These are phyloP conservation scores for Ganaspis sp. DNA, from an alignment of 1,140 invertebrate genomes.

Conservation along the genomic window DNA sequence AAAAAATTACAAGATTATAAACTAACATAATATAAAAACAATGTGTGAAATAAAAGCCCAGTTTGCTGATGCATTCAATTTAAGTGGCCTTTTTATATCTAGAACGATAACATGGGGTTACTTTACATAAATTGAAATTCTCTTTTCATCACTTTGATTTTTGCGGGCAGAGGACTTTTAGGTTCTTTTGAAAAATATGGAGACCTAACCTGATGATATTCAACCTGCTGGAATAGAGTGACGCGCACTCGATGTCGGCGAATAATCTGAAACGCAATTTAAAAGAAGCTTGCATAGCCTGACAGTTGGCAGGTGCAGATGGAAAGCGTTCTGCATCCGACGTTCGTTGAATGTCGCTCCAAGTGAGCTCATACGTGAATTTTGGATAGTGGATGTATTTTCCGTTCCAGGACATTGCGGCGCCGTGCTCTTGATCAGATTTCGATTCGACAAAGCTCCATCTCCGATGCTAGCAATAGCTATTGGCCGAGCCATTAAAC, in stretches of 20 bases:
- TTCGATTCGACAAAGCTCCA: conserved; percentile 41
- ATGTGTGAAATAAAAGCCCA: too few species aligned
- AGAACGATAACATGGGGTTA: too few species aligned
- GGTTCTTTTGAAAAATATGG: background rate
- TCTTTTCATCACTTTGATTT: background rate
- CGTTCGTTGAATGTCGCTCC: conserved; percentile 11
- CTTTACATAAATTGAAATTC: too few species aligned
- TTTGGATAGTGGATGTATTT: conserved; percentile 19
- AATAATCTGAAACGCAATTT: conserved; percentile 29
- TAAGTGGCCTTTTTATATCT: too few species aligned
- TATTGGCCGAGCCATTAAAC: conserved; percentile 56
- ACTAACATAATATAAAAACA: too few species aligned
- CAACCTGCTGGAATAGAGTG: background rate
- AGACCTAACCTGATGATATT: background rate
- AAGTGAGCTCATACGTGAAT: conserved; percentile 34
- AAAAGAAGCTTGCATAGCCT: background rate
- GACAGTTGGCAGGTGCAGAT: conserved; percentile 16
- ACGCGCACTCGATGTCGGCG: conserved; percentile 14
- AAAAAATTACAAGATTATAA: too few species aligned
- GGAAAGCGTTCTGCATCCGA: conserved; percentile 34
- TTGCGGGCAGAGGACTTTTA: background rate
- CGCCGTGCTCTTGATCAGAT: conserved; percentile 41
- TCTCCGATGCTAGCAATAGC: conserved; percentile 34
- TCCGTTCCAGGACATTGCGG: background rate
- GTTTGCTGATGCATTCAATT: too few species aligned